Percentiles rank a stretch among this genome's conserved stretches.
These are phyloP conservation scores for Trichosurus vulpecula DNA, from an alignment of 2,797 vertebrate species.

Conservation along the genomic window DNA sequence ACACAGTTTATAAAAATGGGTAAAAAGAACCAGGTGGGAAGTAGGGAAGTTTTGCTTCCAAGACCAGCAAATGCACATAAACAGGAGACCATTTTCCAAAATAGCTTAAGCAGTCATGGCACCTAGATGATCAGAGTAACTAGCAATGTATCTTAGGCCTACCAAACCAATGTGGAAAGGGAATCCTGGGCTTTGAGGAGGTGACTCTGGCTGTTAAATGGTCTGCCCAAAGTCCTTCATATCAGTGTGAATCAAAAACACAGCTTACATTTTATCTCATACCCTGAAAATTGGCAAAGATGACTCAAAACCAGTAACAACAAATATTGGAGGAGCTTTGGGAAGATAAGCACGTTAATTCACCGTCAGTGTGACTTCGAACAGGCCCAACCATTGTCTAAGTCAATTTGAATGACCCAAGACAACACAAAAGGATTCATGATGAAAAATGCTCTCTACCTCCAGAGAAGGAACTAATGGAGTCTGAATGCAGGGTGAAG, in stretches of 20 bases:
- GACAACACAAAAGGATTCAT: neutral
- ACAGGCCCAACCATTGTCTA: neutral
- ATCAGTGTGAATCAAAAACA: slow-evolving; percentile 32
- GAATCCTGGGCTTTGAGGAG: neutral
- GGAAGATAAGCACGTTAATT: neutral
- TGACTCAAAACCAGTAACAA: neutral
- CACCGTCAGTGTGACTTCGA: neutral
- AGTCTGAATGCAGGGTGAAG: neutral
- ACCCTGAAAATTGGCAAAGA: neutral
- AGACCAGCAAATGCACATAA: slow-evolving; percentile 14
- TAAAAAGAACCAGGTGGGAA: slow-evolving; percentile 12
- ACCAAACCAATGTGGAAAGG: neutral
- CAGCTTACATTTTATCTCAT: neutral
- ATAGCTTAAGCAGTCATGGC: neutral
- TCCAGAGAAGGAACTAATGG: neutral
- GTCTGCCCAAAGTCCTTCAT: neutral
- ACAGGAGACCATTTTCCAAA: slow-evolving; percentile 43
- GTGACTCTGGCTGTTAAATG: neutral
- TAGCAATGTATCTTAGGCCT: neutral
- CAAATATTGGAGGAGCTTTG: neutral
- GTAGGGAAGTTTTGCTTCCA: neutral
- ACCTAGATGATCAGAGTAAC: neutral
- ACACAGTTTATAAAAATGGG: neutral
- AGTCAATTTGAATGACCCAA: neutral
- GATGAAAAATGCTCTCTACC: neutral